These are phyloP conservation scores for Macrosiphum euphorbiae DNA, from an alignment of 2,888 invertebrate species.

Conservation along the genomic window DNA sequence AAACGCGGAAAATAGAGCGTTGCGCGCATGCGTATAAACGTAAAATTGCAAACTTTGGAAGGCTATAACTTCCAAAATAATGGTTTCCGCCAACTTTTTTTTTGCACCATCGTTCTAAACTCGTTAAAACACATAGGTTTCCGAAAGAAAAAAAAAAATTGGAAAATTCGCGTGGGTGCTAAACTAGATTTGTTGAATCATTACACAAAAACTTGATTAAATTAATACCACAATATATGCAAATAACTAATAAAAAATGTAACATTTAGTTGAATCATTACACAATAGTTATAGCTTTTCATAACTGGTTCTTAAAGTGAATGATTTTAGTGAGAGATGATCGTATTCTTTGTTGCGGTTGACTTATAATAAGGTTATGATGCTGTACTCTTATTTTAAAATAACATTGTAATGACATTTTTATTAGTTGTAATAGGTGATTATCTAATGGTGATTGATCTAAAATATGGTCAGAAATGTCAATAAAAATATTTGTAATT, in stretches of 20 bases:
- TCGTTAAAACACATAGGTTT: too few species aligned
- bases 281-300: background rate
- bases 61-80: too few species aligned
- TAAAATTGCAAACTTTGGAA: too few species aligned
- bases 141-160: too few species aligned
- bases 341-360: background rate
- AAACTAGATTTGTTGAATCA: too few species aligned
- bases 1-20: too few species aligned
- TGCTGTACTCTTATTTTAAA: background rate
- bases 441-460: background rate
- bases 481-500: background rate
- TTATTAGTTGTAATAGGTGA: background rate
- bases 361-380: background rate
- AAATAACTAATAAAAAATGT: background rate
- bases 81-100: too few species aligned
- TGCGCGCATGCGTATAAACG: too few species aligned
- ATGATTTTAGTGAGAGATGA: background rate
- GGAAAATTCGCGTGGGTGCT: too few species aligned
- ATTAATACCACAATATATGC: background rate
- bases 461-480: conserved; percentile 7
- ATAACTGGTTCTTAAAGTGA: background rate
- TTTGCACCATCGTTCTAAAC: too few species aligned
- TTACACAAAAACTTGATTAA: too few species aligned
- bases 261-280: background rate
- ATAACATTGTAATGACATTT: background rate